Conservation (phyloP, 1,140 invertebrate genomes). For the Vollenhovia emeryi region DNA sequence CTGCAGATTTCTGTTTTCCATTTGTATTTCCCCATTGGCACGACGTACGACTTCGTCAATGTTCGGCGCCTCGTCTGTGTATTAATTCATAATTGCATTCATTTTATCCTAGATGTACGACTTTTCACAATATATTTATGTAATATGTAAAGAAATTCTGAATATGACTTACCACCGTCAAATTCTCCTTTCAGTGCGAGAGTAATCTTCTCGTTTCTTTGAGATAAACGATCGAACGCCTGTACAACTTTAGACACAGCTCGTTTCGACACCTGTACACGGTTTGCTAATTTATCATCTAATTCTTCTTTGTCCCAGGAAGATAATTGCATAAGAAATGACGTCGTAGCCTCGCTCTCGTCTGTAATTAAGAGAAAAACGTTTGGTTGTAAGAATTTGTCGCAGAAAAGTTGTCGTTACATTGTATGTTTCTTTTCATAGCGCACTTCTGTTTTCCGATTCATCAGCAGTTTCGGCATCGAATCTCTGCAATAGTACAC, state of each 20-base stretch:
- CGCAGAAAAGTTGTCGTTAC: neutral
- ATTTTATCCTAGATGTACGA: neutral
- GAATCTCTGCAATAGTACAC: slow-evolving; percentile 97
- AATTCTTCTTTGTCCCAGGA: slow-evolving; percentile 99
- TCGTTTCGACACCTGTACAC: slow-evolving; percentile 96
- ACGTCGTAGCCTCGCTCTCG: slow-evolving; percentile 98
- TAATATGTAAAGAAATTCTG: neutral
- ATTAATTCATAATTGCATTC: slow-evolving; percentile 57
- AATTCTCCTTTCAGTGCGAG: slow-evolving; percentile 94
- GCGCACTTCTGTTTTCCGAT: slow-evolving; percentile 95
- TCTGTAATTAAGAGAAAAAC: slow-evolving; percentile 86
- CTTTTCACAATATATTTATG: neutral
- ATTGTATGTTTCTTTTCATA: neutral
- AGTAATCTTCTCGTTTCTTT: slow-evolving; percentile 96
- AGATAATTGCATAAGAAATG: slow-evolving; percentile 97
- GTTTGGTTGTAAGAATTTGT: slow-evolving; percentile 33
- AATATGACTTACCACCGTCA: slow-evolving; percentile 86
- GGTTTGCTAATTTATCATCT: slow-evolving; percentile 97
- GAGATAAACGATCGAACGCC: slow-evolving; percentile 97
- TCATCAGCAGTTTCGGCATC: slow-evolving; percentile 99
- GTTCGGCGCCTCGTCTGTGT: slow-evolving; percentile 87
- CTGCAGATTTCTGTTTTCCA: slow-evolving; percentile 96
- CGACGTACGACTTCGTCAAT: slow-evolving; percentile 94
- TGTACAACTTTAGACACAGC: slow-evolving; percentile 98
- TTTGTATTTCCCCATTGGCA: slow-evolving; percentile 94